phyloP scores from a whole-genome alignment of 2,113 vertebrate genomes.

The Cyanoderma ruficeps region DNA sequence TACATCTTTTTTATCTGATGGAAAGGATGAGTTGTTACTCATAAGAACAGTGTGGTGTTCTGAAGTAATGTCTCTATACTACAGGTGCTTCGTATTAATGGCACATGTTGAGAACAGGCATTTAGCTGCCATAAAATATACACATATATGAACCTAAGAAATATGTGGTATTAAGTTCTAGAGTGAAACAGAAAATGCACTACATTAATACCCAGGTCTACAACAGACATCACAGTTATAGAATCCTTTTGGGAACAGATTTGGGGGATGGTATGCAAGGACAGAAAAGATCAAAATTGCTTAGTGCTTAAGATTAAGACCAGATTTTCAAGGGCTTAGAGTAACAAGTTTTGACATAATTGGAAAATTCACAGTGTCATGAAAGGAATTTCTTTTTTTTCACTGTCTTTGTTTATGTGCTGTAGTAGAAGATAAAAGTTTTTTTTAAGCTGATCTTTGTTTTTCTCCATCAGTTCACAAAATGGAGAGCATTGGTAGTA shows the following conservation, averaged over 20 bases:
- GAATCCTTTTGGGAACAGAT: not conserved
- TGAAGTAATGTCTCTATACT: not conserved
- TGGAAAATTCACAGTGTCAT: not conserved
- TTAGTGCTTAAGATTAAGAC: not conserved
- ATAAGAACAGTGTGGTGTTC: not conserved
- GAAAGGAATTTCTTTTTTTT: not conserved
- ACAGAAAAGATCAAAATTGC: not conserved
- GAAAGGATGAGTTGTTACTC: not conserved
- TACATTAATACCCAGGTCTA: not conserved
- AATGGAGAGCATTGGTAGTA: not conserved
- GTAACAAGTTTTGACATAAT: not conserved
- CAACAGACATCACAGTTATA: not conserved
- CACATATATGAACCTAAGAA: not conserved
- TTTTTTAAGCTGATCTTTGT: not conserved
- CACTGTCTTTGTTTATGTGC: not conserved
- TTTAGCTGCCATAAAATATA: not conserved
- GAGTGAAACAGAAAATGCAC: not conserved
- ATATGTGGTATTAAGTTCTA: not conserved
- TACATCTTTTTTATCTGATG: not conserved
- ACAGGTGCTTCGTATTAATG: not conserved
- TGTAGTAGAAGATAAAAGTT: not conserved
- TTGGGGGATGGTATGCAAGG: not conserved
- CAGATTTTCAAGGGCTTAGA: not conserved
- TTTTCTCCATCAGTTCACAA: not conserved
- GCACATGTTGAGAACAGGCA: not conserved